Evolutionary conservation across 2,113 vertebrate species (phyloP).

Genomic region (Coptodon rendalli): DNA sequence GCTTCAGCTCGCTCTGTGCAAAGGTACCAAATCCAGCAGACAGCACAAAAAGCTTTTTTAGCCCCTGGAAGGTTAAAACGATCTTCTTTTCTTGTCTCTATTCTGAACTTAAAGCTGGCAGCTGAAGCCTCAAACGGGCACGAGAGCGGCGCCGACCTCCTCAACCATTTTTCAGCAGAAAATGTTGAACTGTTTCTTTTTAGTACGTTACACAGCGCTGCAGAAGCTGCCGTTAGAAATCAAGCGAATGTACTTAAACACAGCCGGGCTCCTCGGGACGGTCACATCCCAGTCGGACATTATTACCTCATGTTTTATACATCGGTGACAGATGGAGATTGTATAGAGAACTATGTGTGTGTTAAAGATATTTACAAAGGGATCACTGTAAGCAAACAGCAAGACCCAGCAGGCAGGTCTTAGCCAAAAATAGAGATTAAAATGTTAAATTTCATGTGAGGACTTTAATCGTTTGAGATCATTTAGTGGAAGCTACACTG

Average conservation of each 20-base stretch:
- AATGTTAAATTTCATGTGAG: neutral
- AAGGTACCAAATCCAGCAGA: neutral
- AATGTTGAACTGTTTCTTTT: neutral
- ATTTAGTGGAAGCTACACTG: neutral
- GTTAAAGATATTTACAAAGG: conserved; percentile 41
- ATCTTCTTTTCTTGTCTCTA: neutral
- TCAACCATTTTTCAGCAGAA: neutral
- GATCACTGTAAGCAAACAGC: conserved; percentile 30
- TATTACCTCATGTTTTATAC: conserved; percentile 69
- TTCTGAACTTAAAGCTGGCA: neutral
- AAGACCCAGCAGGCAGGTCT: neutral
- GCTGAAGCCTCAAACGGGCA: neutral
- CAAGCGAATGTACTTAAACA: conserved; percentile 11
- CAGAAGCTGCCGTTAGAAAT: neutral
- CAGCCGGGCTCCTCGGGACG: conserved; percentile 26
- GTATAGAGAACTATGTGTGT: conserved; percentile 31
- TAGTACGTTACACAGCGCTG: neutral
- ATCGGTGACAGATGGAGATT: conserved; percentile 40
- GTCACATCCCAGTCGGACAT: conserved; percentile 31
- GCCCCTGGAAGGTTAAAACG: neutral
- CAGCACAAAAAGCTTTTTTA: neutral
- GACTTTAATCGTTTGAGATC: neutral
- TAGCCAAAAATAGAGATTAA: neutral
- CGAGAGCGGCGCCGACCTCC: neutral
- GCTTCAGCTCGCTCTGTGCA: neutral